Evolutionary conservation across 2,113 vertebrate species (phyloP), one percentile per base, ranked within the genome.

Genomic region (Oxygymnocypris stewartii): DNA sequence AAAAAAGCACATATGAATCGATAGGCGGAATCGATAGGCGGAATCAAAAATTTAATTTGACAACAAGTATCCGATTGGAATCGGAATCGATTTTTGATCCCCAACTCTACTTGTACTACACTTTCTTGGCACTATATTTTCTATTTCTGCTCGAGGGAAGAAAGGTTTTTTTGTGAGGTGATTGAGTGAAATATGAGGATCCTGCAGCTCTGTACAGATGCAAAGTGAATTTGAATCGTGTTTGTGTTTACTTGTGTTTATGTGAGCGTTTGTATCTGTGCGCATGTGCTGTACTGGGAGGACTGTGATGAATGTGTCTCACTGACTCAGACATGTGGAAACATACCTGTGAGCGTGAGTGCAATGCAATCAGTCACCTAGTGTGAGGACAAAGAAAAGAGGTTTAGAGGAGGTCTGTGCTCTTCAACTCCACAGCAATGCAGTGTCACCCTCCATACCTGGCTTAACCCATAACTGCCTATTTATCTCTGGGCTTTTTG

Each of bases 241-340:
- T 35, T 4, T 65, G 18, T 78, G 18, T 69, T 63, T 63, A 8
- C 35, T 47, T 44, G 49, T 84, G 42, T 77, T 8, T 37, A 4
- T 49, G 40, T 76, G 49, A 51, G 28, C 4, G 1, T 54, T 23
- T 47, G 42, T 28, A 47, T 76, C 23, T 54, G 28, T 78, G 76
- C 8, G 2, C 28, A 57, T 78, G 14, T 23, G 35, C 37, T 44
- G 69, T 59, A 35, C 51, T 54, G 20, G 23, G 47, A 11, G 47
- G 31, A 28, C 28, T 54, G 28, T 69, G 82, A 84, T 84, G 47
- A 84, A 84, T 74, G 69, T 73, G 47, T 84, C 76, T 35, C 28
- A 78, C 76, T 78, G 76, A 78, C 76, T 78, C 25, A 78, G 76
- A 78, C 76, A 84, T 57, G 44, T 51, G 18, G 42, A 54, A 85